Evolutionary conservation across 2,888 invertebrate species (phyloP), one percentile per base, ranked within the genome.

Genomic region (Stenichneumon culpator): DNA sequence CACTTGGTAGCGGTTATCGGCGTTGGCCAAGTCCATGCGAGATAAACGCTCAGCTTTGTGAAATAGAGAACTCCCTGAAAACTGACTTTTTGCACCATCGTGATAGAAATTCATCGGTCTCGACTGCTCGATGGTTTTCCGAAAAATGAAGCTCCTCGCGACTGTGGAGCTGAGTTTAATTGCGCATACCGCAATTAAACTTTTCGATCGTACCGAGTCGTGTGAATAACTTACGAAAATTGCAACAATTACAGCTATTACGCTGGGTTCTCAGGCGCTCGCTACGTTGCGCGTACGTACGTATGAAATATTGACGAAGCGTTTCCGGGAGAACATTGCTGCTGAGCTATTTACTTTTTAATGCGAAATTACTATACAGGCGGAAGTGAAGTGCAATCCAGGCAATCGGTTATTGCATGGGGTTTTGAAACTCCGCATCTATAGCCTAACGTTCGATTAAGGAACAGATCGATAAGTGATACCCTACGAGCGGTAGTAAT

Each of bases 61-160:
- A 88, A 86, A 0, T n/a, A 11, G 0, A 89, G 36, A 0, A 82
- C 87, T 7, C 50, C 7, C 32, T 73, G n/a, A 4, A 73, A 25
- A 73, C 73, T 73, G 52, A 70, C 9, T 16, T 70, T 54, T 6
- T n/a, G n/a, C 3, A n/a, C n/a, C n/a, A 52, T 50, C 1, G 4
- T 16, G 5, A 47, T 14, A 1, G 44, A 14, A 9, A 14, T 11
- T 25, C 4, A 7, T 1, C 32, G 22, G 9, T 57, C 9, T 57
- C 14, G 54, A 22, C 54, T 22, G 25, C 25, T 19, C 69, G 47
- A 70, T 54, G 47, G 79, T 25, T 68, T n/a, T 63, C 36, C 16
- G 19, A 63, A 25, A 22, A 72, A 7, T 9, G 70, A 28, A 44
- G 25, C 36, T 39, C 9, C 25, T 65, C 73, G 0, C 52, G 19